A percentile compares a stretch with the other conserved stretches of the same genome.
These are phyloP conservation scores for Sebastes minor DNA, from an alignment of 2,797 vertebrate genomes.

Conservation along the genomic window DNA sequence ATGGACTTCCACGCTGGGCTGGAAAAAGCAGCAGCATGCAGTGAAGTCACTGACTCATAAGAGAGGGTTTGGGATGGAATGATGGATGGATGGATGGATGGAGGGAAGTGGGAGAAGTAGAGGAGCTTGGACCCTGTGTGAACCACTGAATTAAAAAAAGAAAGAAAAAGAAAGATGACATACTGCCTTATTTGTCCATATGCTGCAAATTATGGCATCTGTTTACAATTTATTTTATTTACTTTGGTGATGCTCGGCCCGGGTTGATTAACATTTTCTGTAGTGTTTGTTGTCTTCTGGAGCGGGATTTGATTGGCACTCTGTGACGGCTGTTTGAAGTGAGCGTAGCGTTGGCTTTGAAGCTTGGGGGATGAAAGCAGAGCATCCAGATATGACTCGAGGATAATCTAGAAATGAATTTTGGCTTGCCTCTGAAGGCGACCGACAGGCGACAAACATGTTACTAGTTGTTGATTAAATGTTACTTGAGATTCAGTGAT, in stretches of 20 bases:
- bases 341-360: slow-evolving; percentile 72
- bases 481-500: slow-evolving; percentile 62
- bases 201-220: slow-evolving; percentile 79
- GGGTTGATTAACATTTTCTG: slow-evolving; percentile 78
- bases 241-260: slow-evolving; percentile 75
- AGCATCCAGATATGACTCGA: slow-evolving; percentile 76
- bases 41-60: slow-evolving; percentile 58
- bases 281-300: slow-evolving; percentile 78
- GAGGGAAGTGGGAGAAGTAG: slow-evolving; percentile 16
- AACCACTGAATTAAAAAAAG: slow-evolving; percentile 68
- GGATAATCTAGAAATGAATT: slow-evolving; percentile 74
- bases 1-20: slow-evolving; percentile 44
- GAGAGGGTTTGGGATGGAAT: slow-evolving; percentile 15
- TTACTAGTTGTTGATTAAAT: slow-evolving; percentile 70
- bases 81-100: slow-evolving; percentile 15
- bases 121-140: slow-evolving; percentile 61
- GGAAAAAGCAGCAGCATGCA: slow-evolving; percentile 63
- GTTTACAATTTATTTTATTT: slow-evolving; percentile 81
- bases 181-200: slow-evolving; percentile 74
- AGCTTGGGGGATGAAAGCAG: slow-evolving; percentile 71
- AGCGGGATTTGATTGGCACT: slow-evolving; percentile 79
- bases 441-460: slow-evolving; percentile 72
- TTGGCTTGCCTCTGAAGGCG: slow-evolving; percentile 66
- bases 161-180: slow-evolving; percentile 62
- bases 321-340: slow-evolving; percentile 77